Base-by-base conservation (phyloP, 2,113 vertebrate species). In the Pollimyrus isidori region DNA sequence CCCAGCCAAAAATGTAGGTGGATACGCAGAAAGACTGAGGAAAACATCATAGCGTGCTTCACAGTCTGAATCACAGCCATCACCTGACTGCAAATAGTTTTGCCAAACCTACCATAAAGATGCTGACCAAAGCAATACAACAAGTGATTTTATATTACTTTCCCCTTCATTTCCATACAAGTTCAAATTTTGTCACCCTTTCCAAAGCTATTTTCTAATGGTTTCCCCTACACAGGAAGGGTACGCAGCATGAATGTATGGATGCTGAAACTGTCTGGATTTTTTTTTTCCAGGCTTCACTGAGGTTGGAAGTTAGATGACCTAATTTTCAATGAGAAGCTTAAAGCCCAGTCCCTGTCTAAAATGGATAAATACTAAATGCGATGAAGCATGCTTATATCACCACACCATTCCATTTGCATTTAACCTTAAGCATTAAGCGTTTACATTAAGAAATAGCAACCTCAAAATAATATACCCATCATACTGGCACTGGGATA, bases 41-140 rank as follows among this genome's bases (percentile, higher is more conserved):
- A 30, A 26, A 86, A 10, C 45, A 26, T 49, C 83, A 50, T n/a
- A 86, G 13, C 4, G 9, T 86, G 10, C 21, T 1, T 46, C 46
- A 50, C 48, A 86, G 83, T 86, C 23, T 86, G 83, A 50, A 86
- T 49, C 23, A 50, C 6, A 26, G 23, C 45, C 46, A 86, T n/a
- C 23, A 26, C 83, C 48, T 50, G 73, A 86, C 4, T 21, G 23
- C 46, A 23, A 30, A 49, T 49, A 50, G 45, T 26, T 85, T 49
- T 49, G 19, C 13, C n/a, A 50, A 86, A 86, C 83, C 83, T 80
- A 86, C 45, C 23, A 30, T 26, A 49, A 26, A 86, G 11, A 86
- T 86, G 83, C 45, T 86, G 83, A 86, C 83, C 46, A 86, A 49
- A 86, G 83, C 83, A 48, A 11, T 86, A 48, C 83, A 85, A 85